Conservation (phyloP, 2,113 vertebrate genomes). For the Rhinoptilus africanus region DNA sequence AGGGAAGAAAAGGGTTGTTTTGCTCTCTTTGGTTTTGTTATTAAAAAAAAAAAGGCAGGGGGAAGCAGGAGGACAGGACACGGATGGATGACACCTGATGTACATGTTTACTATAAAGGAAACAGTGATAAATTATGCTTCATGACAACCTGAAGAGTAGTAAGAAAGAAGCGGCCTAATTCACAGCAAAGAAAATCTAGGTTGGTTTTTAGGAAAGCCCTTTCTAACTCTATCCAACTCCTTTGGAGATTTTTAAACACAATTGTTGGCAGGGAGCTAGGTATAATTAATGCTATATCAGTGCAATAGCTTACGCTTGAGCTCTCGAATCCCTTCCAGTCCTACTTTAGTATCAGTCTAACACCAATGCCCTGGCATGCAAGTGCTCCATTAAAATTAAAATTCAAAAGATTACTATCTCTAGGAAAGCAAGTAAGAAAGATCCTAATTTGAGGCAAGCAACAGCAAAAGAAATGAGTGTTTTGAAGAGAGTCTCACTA, state of each 20-base stretch:
- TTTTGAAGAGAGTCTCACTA: neutral
- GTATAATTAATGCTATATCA: neutral
- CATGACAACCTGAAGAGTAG: neutral
- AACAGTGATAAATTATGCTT: neutral
- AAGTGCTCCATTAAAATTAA: neutral
- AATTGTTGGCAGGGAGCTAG: neutral
- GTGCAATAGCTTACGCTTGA: neutral
- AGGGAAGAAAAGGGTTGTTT: neutral
- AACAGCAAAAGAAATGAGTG: neutral
- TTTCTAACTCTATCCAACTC: neutral
- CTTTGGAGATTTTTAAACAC: neutral
- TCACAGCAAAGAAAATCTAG: neutral
- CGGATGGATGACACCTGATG: neutral
- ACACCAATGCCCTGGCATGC: neutral
- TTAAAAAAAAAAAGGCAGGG: neutral
- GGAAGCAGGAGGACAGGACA: fast-evolving
- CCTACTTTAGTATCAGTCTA: neutral
- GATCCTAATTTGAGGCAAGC: neutral
- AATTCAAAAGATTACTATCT: neutral
- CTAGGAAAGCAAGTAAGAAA: neutral
- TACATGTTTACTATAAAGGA: neutral
- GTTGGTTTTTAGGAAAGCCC: neutral
- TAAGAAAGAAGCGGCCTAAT: neutral
- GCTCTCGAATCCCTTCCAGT: neutral
- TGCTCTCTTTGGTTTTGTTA: neutral